These are phyloP conservation scores for Gryllus bimaculatus DNA, from an alignment of 1,140 invertebrate species.

Conservation along the genomic window DNA sequence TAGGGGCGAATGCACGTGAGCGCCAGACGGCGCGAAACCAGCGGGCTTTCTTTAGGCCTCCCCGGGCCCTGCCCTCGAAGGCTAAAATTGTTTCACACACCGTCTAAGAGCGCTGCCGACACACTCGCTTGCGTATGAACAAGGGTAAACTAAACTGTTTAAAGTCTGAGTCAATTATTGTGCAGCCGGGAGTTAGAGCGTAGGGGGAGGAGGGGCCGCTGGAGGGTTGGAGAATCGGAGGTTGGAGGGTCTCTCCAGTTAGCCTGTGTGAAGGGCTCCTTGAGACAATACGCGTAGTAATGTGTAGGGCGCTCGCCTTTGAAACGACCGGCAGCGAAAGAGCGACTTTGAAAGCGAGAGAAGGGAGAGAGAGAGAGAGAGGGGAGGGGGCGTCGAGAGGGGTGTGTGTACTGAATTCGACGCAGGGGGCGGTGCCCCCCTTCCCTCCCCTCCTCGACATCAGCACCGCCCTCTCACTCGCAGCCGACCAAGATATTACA, in stretches of 20 bases:
- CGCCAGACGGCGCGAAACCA: no score
- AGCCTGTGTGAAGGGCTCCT: neutral
- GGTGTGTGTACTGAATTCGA: neutral
- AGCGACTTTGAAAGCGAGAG: neutral
- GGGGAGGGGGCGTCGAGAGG: neutral
- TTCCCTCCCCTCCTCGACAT: neutral
- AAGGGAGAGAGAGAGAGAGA: neutral
- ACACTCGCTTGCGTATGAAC: neutral
- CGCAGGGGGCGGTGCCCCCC: neutral
- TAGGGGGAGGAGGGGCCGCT: neutral
- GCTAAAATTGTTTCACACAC: neutral
- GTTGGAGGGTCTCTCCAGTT: neutral
- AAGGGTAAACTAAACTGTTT: slow-evolving; percentile 5
- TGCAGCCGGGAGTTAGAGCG: neutral
- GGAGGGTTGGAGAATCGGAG: no score
- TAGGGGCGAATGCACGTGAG: no score
- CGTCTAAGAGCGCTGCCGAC: neutral
- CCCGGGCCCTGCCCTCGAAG: neutral
- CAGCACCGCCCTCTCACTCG: neutral
- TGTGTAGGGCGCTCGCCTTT: neutral
- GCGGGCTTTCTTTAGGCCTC: no score
- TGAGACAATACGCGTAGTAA: neutral
- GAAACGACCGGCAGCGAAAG: neutral
- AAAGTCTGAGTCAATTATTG: slow-evolving; percentile 5
- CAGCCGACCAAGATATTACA: neutral